These are phyloP conservation scores for Cephonodes hylas DNA, from an alignment of 2,888 invertebrate species.

Conservation along the genomic window DNA sequence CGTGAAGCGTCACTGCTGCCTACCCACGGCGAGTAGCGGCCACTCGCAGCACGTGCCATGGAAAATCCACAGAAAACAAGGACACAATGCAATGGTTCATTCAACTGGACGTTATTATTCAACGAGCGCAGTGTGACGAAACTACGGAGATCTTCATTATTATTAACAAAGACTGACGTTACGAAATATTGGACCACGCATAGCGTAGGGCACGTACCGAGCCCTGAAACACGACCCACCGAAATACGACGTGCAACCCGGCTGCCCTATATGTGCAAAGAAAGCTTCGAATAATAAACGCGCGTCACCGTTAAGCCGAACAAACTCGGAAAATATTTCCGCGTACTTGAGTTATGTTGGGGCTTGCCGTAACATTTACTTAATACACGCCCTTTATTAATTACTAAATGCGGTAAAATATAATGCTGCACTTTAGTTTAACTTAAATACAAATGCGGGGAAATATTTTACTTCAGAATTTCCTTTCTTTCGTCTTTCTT, in stretches of 20 bases:
- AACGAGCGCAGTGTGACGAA: slow-evolving; percentile 76
- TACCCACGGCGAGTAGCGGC: slow-evolving; percentile 30
- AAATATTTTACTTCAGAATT: no score
- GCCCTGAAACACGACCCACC: slow-evolving; percentile 39
- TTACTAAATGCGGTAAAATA: no score
- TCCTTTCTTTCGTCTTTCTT: no score
- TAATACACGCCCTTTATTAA: no score
- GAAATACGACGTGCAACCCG: slow-evolving; percentile 39
- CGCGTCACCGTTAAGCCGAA: not conserved
- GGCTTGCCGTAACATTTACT: no score
- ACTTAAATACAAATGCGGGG: no score
- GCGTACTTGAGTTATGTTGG: not conserved
- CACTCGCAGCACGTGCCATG: slow-evolving; percentile 64
- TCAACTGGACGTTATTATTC: slow-evolving; percentile 79
- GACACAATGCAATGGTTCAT: slow-evolving; percentile 80
- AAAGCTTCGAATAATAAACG: slow-evolving; percentile 12
- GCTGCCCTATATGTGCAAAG: slow-evolving; percentile 12
- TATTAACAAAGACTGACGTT: slow-evolving; percentile 71
- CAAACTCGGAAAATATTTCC: not conserved
- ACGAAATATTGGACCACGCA: slow-evolving; percentile 68
- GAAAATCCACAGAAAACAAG: slow-evolving; percentile 81
- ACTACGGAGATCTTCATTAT: slow-evolving; percentile 73
- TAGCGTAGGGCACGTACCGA: slow-evolving; percentile 49
- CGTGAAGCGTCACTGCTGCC: slow-evolving; percentile 38
- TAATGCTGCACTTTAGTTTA: no score